These are phyloP conservation scores for Eurystomus gularis DNA, from an alignment of 2,113 vertebrate species.

Conservation along the genomic window DNA sequence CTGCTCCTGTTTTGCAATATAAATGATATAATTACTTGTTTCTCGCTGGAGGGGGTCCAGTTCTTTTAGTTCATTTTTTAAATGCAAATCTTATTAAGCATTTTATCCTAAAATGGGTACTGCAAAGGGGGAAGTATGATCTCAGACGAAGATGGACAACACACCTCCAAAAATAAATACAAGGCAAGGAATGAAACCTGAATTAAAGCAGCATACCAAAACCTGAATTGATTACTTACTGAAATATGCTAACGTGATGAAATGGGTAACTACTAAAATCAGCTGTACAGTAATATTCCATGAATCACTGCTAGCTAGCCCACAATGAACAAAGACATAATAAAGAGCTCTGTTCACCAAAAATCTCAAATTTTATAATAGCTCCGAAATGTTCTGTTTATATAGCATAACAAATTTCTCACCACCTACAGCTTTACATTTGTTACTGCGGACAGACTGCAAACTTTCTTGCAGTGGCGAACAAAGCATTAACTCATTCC, in stretches of 20 bases:
- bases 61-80: conserved; percentile 79
- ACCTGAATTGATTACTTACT: conserved; percentile 78
- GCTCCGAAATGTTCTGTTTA: conserved; percentile 33
- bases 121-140: conserved; percentile 68
- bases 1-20: conserved; percentile 79
- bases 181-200: conserved; percentile 69
- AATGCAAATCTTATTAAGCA: conserved; percentile 83
- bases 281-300: conserved; percentile 72
- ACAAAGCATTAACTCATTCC: neutral
- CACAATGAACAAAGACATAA: conserved; percentile 49
- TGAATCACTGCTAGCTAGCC: conserved; percentile 70
- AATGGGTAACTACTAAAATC: conserved; percentile 70
- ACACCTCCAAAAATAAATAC: conserved; percentile 72
- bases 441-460: neutral
- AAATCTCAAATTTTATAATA: conserved; percentile 58
- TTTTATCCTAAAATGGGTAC: conserved; percentile 81
- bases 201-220: conserved; percentile 72
- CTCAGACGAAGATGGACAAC: conserved; percentile 74
- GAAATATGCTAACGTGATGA: conserved; percentile 78
- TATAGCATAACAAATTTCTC: conserved; percentile 40
- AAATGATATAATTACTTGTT: conserved; percentile 82
- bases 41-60: conserved; percentile 79
- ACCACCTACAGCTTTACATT: conserved; percentile 53
- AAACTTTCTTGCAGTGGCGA: neutral
- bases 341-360: conserved; percentile 50